These are phyloP conservation scores for Dynastes hyllus DNA, from an alignment of 2,888 invertebrate genomes.

Conservation along the genomic window DNA sequence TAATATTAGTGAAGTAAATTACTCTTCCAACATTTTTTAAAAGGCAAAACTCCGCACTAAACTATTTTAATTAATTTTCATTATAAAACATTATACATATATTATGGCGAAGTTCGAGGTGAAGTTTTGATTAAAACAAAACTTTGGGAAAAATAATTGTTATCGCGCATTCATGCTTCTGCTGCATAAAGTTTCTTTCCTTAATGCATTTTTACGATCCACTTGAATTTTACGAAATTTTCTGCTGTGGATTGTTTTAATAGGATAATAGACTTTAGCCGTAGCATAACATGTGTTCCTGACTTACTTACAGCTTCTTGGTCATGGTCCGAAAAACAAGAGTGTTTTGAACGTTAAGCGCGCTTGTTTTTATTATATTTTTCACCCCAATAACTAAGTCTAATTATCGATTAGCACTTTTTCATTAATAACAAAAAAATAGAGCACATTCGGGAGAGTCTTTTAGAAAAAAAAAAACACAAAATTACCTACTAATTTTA, in stretches of 20 bases:
- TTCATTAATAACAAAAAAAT: too few species aligned
- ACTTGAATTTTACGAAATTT: conserved; percentile 29
- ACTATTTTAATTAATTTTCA: conserved; percentile 52
- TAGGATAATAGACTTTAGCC: background rate
- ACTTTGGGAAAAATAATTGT: conserved; percentile 36
- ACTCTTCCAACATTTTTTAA: conserved; percentile 37
- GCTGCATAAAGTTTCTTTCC: conserved; percentile 16
- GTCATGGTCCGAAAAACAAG: background rate
- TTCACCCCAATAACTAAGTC: too few species aligned
- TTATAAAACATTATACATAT: conserved; percentile 49
- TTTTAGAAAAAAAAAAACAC: too few species aligned
- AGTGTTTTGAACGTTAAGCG: too few species aligned
- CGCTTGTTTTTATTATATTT: too few species aligned
- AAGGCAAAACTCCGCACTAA: conserved; percentile 41
- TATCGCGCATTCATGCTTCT: conserved; percentile 24
- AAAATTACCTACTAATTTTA: too few species aligned
- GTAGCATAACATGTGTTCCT: background rate
- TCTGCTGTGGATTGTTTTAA: conserved; percentile 1
- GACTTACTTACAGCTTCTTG: background rate
- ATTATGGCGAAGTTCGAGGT: conserved; percentile 35
- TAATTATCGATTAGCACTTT: too few species aligned
- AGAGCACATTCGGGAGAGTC: too few species aligned
- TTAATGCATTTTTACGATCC: conserved; percentile 41
- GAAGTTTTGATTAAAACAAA: conserved; percentile 45
- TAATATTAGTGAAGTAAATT: conserved; percentile 52